phyloP scores from a whole-genome alignment of 2,888 invertebrate genomes.

The Cantharis rustica region DNA sequence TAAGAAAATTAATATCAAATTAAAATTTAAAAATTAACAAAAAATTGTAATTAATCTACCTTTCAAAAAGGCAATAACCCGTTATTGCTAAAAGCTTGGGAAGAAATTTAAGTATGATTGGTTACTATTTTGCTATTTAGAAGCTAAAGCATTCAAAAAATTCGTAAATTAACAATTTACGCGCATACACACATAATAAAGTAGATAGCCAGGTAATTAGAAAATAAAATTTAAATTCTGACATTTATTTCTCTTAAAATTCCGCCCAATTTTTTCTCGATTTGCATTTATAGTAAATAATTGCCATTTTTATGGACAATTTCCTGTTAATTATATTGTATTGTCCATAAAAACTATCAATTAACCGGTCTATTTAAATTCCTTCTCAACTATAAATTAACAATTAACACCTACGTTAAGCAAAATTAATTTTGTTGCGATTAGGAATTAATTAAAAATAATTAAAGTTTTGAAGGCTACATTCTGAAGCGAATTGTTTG shows the following conservation, averaged over 20 bases:
- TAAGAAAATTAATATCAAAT: too few relatives aligned
- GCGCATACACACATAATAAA: background rate
- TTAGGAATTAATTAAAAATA: background rate
- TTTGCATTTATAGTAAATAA: background rate
- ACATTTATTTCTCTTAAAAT: background rate
- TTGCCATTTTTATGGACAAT: background rate
- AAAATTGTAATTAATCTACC: too few relatives aligned
- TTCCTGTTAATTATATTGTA: conserved; percentile 1
- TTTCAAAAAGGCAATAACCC: too few relatives aligned
- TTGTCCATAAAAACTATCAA: background rate
- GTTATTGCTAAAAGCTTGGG: background rate
- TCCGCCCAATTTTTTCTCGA: background rate
- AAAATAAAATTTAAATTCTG: background rate
- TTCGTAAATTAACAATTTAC: too few relatives aligned
- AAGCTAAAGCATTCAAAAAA: too few relatives aligned
- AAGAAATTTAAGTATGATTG: background rate
- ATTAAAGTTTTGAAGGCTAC: background rate
- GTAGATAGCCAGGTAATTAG: background rate
- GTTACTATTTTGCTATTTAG: too few relatives aligned
- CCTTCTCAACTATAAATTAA: background rate
- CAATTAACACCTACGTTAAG: background rate
- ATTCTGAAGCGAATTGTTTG: background rate
- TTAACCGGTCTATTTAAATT: background rate
- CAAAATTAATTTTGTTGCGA: conserved; percentile 1
- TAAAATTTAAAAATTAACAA: too few relatives aligned